phyloP scores from a whole-genome alignment of 2,113 vertebrate species.

The Dinomys branickii region DNA sequence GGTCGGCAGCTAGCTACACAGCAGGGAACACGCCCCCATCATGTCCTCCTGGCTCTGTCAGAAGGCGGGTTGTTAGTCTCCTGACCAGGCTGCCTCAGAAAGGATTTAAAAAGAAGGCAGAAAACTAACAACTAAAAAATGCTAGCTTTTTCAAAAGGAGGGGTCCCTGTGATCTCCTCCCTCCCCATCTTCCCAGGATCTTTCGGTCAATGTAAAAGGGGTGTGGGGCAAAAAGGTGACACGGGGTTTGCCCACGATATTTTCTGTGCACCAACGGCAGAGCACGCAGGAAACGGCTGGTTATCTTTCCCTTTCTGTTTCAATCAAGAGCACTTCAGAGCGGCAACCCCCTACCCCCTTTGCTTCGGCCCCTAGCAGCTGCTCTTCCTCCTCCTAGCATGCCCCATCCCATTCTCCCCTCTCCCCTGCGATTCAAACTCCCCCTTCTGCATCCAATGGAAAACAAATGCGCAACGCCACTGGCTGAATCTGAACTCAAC shows the following conservation, averaged over 20 bases:
- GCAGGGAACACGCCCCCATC: slow-evolving; percentile 87
- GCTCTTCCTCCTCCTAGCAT: slow-evolving; percentile 68
- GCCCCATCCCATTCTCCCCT: slow-evolving; percentile 45
- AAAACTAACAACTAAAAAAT: slow-evolving; percentile 83
- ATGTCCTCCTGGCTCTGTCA: slow-evolving; percentile 84
- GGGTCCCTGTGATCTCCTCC: slow-evolving; percentile 80
- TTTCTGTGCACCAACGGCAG: slow-evolving; percentile 69
- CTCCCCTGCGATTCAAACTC: slow-evolving; percentile 45
- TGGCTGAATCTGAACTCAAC: slow-evolving; percentile 74
- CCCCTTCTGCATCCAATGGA: slow-evolving; percentile 64
- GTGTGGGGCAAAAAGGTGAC: slow-evolving; percentile 74
- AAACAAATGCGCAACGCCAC: slow-evolving; percentile 74
- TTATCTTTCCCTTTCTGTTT: slow-evolving; percentile 84
- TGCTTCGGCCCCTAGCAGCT: slow-evolving; percentile 69
- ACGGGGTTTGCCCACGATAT: slow-evolving; percentile 77
- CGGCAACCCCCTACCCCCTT: slow-evolving; percentile 60
- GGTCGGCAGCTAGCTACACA: slow-evolving; percentile 76
- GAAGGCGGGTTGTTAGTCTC: slow-evolving; percentile 85
- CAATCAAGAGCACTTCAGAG: slow-evolving; percentile 77
- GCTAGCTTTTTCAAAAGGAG: slow-evolving; percentile 86
- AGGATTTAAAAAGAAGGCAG: slow-evolving; percentile 78
- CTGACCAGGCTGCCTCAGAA: slow-evolving; percentile 85
- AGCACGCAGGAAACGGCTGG: slow-evolving; percentile 77
- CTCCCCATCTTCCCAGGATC: slow-evolving; percentile 73
- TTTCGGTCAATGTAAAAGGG: slow-evolving; percentile 78